A percentile compares a stretch with the other conserved stretches of the same genome.
Evolutionary conservation across 2,113 vertebrate species (phyloP).

Genomic region (Tupaia tana): DNA sequence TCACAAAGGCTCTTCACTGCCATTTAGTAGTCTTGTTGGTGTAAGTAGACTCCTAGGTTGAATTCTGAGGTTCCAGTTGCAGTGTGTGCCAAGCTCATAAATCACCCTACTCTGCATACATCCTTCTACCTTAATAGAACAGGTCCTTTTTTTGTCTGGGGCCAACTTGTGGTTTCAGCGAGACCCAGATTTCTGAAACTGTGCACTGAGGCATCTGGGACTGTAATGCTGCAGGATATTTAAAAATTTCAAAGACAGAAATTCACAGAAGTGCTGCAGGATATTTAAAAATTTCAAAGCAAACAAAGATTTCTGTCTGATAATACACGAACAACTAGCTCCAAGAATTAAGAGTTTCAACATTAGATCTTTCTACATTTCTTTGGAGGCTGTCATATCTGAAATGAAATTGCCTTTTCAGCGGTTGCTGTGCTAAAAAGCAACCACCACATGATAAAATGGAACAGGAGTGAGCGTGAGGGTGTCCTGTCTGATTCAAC

Average conservation of each 20-base stretch:
- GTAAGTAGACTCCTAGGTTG: background rate
- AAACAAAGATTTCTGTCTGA: background rate
- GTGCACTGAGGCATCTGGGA: background rate
- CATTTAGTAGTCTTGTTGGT: background rate
- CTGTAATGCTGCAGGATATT: background rate
- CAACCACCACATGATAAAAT: background rate
- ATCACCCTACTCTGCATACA: background rate
- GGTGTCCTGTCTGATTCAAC: background rate
- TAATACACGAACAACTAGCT: background rate
- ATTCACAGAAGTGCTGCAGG: background rate
- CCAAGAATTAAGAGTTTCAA: background rate
- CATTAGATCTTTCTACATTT: background rate
- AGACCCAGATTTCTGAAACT: background rate
- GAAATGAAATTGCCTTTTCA: background rate
- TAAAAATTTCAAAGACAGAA: background rate
- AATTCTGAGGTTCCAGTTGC: background rate
- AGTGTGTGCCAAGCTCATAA: background rate
- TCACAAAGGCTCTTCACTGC: background rate
- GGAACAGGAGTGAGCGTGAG: background rate
- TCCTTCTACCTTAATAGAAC: background rate
- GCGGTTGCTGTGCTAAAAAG: constrained; percentile 31
- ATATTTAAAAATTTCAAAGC: constrained; percentile 18
- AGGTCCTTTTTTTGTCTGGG: background rate
- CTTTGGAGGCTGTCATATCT: background rate
- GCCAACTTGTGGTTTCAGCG: background rate